These are phyloP conservation scores for Brachionus plicatilis DNA, from an alignment of 1,140 invertebrate genomes.

Conservation along the genomic window DNA sequence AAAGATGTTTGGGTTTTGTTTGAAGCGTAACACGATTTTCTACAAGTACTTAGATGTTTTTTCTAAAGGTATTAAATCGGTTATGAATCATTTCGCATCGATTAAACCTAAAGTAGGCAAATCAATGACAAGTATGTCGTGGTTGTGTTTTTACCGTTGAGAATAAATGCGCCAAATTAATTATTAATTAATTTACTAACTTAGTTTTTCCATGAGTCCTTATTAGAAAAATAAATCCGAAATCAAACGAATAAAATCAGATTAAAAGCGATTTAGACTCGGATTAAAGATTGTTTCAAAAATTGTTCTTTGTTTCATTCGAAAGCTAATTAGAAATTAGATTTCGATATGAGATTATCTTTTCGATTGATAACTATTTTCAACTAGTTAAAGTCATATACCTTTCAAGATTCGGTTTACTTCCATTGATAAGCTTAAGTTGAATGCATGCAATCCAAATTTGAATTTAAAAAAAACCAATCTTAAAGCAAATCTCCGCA, in stretches of 20 bases:
- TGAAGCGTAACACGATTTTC: slow-evolving; percentile 2
- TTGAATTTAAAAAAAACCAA: background rate
- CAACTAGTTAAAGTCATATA: background rate
- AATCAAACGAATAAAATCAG: slow-evolving; percentile 37
- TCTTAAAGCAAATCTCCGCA: background rate
- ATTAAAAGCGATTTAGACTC: background rate
- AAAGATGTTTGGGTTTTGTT: background rate
- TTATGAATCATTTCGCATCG: slow-evolving; percentile 29
- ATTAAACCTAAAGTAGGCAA: slow-evolving; percentile 12
- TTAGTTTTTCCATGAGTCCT: background rate
- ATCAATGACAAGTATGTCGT: background rate
- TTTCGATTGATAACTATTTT: background rate
- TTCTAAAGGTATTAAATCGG: background rate
- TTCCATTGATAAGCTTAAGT: background rate
- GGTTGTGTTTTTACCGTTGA: background rate
- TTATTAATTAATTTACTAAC: slow-evolving; percentile 5
- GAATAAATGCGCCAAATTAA: background rate
- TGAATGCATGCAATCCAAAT: background rate
- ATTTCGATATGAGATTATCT: background rate
- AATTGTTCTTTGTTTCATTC: background rate
- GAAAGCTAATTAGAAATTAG: background rate
- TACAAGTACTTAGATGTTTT: slow-evolving; percentile 15
- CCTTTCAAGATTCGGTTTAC: background rate
- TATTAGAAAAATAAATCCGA: background rate
- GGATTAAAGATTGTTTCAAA: background rate